Percentiles rank a stretch among this genome's conserved stretches.
phyloP scores from a whole-genome alignment of 2,113 vertebrate genomes.

The Poecile atricapillus region DNA sequence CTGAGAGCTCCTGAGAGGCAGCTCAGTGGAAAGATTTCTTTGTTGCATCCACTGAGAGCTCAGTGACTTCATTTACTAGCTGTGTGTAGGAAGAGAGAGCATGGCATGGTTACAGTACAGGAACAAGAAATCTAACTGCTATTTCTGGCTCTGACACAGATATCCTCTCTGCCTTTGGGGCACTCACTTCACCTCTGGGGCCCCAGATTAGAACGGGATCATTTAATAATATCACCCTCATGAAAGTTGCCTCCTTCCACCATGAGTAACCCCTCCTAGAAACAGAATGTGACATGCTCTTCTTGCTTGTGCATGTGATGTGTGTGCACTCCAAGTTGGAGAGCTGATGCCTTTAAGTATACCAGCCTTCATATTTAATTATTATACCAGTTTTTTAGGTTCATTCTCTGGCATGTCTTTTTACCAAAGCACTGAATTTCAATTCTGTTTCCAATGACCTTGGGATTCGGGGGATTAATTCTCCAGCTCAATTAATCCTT shows the following conservation, averaged over 20 bases:
- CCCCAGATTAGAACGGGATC: not conserved
- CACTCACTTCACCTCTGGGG: not conserved
- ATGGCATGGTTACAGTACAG: not conserved
- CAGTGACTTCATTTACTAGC: not conserved
- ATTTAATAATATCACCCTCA: not conserved
- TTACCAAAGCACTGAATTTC: not conserved
- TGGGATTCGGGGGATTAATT: not conserved
- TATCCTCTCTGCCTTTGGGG: constrained; percentile 9
- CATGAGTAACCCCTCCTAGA: not conserved
- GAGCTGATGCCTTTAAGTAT: not conserved
- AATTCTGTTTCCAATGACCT: constrained; percentile 19
- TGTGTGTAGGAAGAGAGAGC: not conserved
- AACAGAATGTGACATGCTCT: not conserved
- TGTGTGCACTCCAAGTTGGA: not conserved
- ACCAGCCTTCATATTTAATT: not conserved
- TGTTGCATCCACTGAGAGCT: not conserved
- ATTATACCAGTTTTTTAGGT: not conserved
- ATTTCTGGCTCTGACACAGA: constrained; percentile 30
- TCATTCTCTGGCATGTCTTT: not conserved
- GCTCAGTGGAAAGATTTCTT: not conserved
- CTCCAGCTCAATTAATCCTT: not conserved
- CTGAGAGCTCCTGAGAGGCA: not conserved
- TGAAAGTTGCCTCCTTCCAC: not conserved
- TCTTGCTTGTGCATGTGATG: not conserved
- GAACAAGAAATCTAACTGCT: not conserved